A percentile compares a stretch with the other conserved stretches of the same genome.
phyloP scores from a whole-genome alignment of 1,140 invertebrate species.

The Leucophenga varia region DNA sequence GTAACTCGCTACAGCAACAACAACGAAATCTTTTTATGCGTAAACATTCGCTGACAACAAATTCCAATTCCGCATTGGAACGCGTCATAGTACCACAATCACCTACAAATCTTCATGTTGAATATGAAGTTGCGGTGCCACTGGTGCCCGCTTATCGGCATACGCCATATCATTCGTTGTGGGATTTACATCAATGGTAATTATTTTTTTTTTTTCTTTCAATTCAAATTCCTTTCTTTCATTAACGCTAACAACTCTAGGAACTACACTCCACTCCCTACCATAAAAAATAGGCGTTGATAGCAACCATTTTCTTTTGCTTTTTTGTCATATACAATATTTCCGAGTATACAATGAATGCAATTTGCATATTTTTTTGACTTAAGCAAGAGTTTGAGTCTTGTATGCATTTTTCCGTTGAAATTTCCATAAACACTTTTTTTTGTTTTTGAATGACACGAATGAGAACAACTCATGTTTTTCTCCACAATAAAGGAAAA shows the following conservation, averaged over 20 bases:
- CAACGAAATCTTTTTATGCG: slow-evolving; percentile 31
- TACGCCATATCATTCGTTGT: slow-evolving; percentile 54
- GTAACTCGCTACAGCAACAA: slow-evolving; percentile 11
- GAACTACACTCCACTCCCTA: too few species aligned
- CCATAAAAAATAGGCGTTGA: too few species aligned
- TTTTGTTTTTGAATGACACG: neutral
- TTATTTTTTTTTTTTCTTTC: slow-evolving; percentile 15
- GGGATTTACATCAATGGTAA: slow-evolving; percentile 56
- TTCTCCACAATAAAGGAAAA: too few species aligned
- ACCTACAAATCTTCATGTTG: slow-evolving; percentile 44
- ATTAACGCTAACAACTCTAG: too few species aligned
- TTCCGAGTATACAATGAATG: too few species aligned
- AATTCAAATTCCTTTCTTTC: too few species aligned
- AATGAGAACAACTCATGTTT: too few species aligned
- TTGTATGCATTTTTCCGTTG: too few species aligned
- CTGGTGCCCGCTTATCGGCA: slow-evolving; percentile 47
- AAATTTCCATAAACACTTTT: neutral
- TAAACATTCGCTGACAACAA: slow-evolving; percentile 42
- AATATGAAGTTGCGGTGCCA: slow-evolving; percentile 52
- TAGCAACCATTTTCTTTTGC: too few species aligned
- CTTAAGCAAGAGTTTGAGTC: too few species aligned
- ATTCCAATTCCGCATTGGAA: slow-evolving; percentile 47
- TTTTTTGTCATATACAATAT: too few species aligned
- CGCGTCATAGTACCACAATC: slow-evolving; percentile 28
- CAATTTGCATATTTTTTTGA: too few species aligned